Percentiles rank a stretch among this genome's conserved stretches.
phyloP scores from a whole-genome alignment of 2,113 vertebrate species.

The Lepus europaeus region DNA sequence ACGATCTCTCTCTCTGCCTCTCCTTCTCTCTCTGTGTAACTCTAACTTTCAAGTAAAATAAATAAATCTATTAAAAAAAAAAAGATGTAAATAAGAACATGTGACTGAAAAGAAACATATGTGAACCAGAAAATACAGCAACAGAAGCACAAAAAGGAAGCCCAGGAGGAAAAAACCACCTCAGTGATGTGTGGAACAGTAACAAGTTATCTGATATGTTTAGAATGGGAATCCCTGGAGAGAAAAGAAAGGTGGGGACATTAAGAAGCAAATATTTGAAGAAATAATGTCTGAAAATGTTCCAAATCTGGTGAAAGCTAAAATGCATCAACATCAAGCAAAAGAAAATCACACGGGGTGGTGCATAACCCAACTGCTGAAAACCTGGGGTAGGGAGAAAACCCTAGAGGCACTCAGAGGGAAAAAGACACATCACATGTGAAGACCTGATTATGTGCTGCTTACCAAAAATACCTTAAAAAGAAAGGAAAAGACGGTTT shows the following conservation, averaged over 20 bases:
- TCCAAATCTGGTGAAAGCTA: background rate
- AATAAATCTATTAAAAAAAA: too few relatives aligned
- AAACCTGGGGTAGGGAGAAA: background rate
- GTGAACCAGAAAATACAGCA: background rate
- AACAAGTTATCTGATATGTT: background rate
- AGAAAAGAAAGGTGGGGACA: background rate
- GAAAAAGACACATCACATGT: background rate
- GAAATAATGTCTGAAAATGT: background rate
- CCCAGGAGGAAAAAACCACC: background rate
- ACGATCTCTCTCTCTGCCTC: too few relatives aligned
- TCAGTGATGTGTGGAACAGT: background rate
- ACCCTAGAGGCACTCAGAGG: background rate
- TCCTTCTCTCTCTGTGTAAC: too few relatives aligned
- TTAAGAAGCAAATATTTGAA: background rate
- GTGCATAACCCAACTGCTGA: background rate
- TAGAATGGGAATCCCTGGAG: background rate
- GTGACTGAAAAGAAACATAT: conserved; percentile 11
- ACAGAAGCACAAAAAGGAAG: conserved; percentile 43
- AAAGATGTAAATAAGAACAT: background rate
- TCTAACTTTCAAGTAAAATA: too few relatives aligned
- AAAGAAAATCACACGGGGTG: background rate
- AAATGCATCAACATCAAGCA: background rate
- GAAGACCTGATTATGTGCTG: background rate
- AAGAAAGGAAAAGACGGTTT: conserved; percentile 9
- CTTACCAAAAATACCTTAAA: conserved; percentile 28